phyloP scores from a whole-genome alignment of 2,888 invertebrate genomes.

The Drosophila sordidapex region DNA sequence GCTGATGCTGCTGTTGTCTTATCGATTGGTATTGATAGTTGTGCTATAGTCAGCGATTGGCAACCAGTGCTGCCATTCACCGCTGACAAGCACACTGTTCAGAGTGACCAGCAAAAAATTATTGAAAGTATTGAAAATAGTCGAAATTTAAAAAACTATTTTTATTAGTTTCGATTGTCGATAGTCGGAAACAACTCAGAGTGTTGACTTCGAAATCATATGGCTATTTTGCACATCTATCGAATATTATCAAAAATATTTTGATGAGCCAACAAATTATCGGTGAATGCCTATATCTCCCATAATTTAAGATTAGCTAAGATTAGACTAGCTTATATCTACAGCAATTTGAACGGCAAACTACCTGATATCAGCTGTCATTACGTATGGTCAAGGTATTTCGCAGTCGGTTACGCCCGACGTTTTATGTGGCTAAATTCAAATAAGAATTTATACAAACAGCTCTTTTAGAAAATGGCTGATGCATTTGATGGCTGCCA shows the following conservation, averaged over 20 bases:
- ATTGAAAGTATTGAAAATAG: background rate
- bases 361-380: too few species aligned
- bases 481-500: conserved; percentile 11
- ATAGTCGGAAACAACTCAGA: background rate
- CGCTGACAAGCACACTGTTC: background rate
- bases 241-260: background rate
- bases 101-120: background rate
- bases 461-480: background rate
- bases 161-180: background rate
- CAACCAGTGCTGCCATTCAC: background rate
- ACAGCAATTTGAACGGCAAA: too few species aligned
- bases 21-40: background rate
- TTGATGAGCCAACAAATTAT: background rate
- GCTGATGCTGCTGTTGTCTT: conserved; percentile 14
- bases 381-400: too few species aligned
- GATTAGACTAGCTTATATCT: too few species aligned
- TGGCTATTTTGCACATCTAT: background rate
- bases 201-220: background rate
- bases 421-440: background rate
- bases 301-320: too few species aligned
- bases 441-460: background rate
- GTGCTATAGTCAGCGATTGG: background rate
- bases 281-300: too few species aligned
- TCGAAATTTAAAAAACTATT: too few species aligned
- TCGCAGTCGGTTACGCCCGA: too few species aligned